Evolutionary conservation across 1,140 invertebrate species (phyloP), one percentile per base, ranked within the genome.

Genomic region (Drusus annulatus): DNA sequence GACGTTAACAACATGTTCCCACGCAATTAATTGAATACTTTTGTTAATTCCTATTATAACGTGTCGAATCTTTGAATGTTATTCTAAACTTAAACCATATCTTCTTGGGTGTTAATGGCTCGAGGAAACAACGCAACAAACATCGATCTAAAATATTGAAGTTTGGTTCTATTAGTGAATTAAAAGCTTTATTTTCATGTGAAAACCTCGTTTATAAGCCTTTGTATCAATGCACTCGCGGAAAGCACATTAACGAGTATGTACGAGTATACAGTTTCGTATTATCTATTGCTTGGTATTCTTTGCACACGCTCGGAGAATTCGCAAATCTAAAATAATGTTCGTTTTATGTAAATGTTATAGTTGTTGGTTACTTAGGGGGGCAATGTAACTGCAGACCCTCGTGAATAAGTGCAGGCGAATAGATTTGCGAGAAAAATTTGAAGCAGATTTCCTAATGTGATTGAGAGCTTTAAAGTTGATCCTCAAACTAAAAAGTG

Each of bases 241-340:
- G 1, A n/a, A 7, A 19, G 3, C 52, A n/a, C 52, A 4, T n/a
- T 54, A 16, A 16, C 17, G 17, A n/a, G 3, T 54, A 54, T 54
- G n/a, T n/a, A n/a, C n/a, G n/a, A n/a, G 17, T 62, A 62, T 62
- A 25, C 58, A 62, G 17, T 16, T 36, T 36, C 16, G 25, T 21
- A 62, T 62, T 25, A 13, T 6, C n/a, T 68, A 68, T 68, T 36
- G 31, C n/a, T 21, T 17, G 31, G 63, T 45, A 16, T 54, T 28
- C 62, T 58, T 52, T 71, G 51, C 69, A 50, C 77, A 52, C 31
- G 56, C 50, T 63, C 25, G 6, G 51, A 31, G 65, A 80, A 51
- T 79, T 71, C 76, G 50, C 76, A 78, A 78, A 82, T 82, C 79
- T 78, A 78, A 80, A 80, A 79, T 82, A 82, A 82, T 76, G 81